Evolutionary conservation across 2,113 vertebrate genomes (phyloP), one percentile per base, ranked within the genome.

Genomic region (Calonectris borealis): DNA sequence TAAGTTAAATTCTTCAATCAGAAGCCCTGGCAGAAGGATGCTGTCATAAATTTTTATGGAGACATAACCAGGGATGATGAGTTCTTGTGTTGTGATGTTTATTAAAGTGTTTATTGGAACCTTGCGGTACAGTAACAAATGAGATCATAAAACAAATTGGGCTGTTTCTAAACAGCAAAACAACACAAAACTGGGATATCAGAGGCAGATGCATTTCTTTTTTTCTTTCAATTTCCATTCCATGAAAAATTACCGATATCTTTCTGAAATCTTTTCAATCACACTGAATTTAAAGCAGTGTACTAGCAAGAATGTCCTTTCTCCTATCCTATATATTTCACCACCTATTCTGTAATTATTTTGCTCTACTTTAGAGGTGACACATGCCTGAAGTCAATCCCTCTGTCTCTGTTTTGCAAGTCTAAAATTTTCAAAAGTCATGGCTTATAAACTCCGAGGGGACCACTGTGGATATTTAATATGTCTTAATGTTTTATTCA

Each of bases 21-120:
- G 90, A 91, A 93, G 42, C 82, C 26, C 93, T 62, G 58, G 68
- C 42, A 95, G 64, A 93, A 90, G 87, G 76, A 91, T 88, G 76
- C 64, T 93, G 90, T 79, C 65, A 92, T 97, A 92, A 90, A 90
- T 92, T 97, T 97, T 97, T 97, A 95, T 94, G 94, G 88, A 97
- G 75, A 84, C 25, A 96, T 94, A 97, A 94, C 54, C 31, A 44
- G 80, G 92, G 83, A 72, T 97, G 91, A 97, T 97, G 91, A 97
- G 83, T 94, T 97, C 93, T 96, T 84, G 91, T 88, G 84, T 83
- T 98, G 78, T 94, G 80, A 93, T 97, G 86, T 96, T 97, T 97
- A 97, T 98, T 98, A 96, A 98, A 98, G 94, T 96, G 91, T 96
- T 98, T 98, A 97, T 96, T 98, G 96, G 89, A 96, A 96, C 88